These are phyloP conservation scores for Andricus quercusramuli DNA, from an alignment of 2,888 invertebrate genomes.

Conservation along the genomic window DNA sequence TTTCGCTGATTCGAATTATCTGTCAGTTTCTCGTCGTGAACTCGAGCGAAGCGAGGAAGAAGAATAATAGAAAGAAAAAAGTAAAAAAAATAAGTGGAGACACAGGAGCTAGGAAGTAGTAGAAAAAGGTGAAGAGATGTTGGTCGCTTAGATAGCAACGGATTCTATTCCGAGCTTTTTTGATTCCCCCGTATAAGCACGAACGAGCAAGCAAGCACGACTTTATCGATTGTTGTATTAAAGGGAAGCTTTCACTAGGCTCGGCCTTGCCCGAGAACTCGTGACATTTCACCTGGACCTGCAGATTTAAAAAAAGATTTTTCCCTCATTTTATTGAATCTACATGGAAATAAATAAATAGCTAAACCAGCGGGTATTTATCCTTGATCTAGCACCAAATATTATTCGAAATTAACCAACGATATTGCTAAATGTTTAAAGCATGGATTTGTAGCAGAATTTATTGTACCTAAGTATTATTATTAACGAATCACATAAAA, in stretches of 20 bases:
- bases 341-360: no score
- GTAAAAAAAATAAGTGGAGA: slow-evolving; percentile 50
- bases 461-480: no score
- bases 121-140: slow-evolving; percentile 59
- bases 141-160: slow-evolving; percentile 75
- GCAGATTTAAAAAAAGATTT: no score
- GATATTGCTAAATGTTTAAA: no score
- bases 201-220: slow-evolving; percentile 65
- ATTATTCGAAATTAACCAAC: no score
- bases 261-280: slow-evolving; percentile 59
- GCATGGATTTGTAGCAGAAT: no score
- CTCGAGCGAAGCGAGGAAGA: slow-evolving; percentile 47
- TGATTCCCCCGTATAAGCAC: slow-evolving; percentile 67
- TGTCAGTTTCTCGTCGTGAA: slow-evolving; percentile 49
- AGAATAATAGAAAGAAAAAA: slow-evolving; percentile 47
- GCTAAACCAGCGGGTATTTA: no score
- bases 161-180: slow-evolving; percentile 75
- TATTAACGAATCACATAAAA: no score
- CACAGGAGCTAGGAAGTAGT: slow-evolving; percentile 60
- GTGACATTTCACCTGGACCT: slow-evolving; percentile 35
- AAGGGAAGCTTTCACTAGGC: slow-evolving; percentile 68
- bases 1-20: slow-evolving; percentile 1
- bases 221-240: slow-evolving; percentile 72
- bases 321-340: no score
- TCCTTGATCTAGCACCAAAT: no score